Base-by-base conservation (phyloP, 2,888 invertebrate species). In the Theretra japonica region DNA sequence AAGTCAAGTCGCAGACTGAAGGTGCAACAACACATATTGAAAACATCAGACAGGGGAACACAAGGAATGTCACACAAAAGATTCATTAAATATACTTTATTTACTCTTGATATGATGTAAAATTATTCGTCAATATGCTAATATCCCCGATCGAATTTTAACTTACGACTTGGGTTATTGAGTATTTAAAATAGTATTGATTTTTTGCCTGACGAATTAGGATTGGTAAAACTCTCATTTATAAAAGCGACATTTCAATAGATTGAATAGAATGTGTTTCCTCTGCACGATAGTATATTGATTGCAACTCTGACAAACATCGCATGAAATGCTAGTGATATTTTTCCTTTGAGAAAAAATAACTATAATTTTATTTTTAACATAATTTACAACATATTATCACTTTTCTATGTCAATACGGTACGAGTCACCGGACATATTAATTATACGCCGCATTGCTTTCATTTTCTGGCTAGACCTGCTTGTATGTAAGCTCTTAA, bases 301-400 rank as follows among this genome's bases (percentile, higher is more conserved):
- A 41, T 48, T 23, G 23, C 21, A 23, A 65, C 23, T 23, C 21
- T 6, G 65, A 65, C 23, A 48, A 25, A 21, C 5, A 6, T 41
- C 21, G 41, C 65, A 48, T 15, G 21, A 17, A 23, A 11, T 15
- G 15, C 23, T 23, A n/a, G n/a, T n/a, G n/a, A 60, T 65, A 65
- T 65, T 65, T 65, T 48, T 65, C 41, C 65, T 65, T 65, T 41
- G 41, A 65, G 65, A 65, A 62, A 62, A 62, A 62, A 62, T 21
- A 62, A 21, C 15, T 3, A 8, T 30, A 28, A 33, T 41, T 62
- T 21, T 23, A 23, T 65, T 65, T 65, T 48, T 23, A 65, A 48
- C 48, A 65, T 48, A 65, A 65, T 65, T 65, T 65, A 65, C 65
- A 65, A 65, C 23, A 19, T 65, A 65, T 60, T 65, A 65, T 65